Base-by-base conservation (phyloP, 2,888 invertebrate genomes). In the Plebejus melissa region DNA sequence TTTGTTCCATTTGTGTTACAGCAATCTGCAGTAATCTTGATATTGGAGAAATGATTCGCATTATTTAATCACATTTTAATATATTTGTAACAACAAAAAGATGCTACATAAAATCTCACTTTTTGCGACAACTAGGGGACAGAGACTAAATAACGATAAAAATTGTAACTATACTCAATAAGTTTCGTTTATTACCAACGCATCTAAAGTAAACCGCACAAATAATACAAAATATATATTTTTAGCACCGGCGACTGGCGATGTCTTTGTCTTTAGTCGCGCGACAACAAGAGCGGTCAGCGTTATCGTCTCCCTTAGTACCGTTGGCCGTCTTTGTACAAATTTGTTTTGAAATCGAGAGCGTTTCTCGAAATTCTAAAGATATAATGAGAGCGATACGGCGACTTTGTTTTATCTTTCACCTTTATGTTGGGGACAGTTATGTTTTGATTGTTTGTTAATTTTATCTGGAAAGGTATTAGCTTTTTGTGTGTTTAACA, bases 321-420 rank as follows among this genome's bases (percentile, higher is more conserved):
- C 72, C 72, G 72, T 72, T 54, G 46, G 54, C 54, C 46, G 46
- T 71, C 46, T 72, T 54, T 72, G 54, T 72, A 72, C 72, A 72
- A 72, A 72, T 72, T 71, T 71, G 71, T 71, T 72, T 54, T 32
- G 72, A 72, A 72, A 72, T 54, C 72, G 72, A 72, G 72, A 72
- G 72, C 54, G 54, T 54, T 72, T 72, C 28, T 50, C 32, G 72
- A 72, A 72, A 72, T 72, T 72, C 54, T 36, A 36, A 32, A 65
- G 65, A 65, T 65, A 65, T 65, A 65, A 65, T 65, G 32, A 65
- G 65, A 36, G 32, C 5, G 65, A 65, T 65, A 65, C 32, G 11
- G 28, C 11, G 22, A 65, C 32, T 5, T 36, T 65, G 65, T 65
- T 65, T 65, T 65, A 65, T 32, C 65, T 65, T 65, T 65, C 60